Evolutionary conservation across 2,113 vertebrate genomes (phyloP), one percentile per base, ranked within the genome.

Genomic region (Butastur rufipennis): DNA sequence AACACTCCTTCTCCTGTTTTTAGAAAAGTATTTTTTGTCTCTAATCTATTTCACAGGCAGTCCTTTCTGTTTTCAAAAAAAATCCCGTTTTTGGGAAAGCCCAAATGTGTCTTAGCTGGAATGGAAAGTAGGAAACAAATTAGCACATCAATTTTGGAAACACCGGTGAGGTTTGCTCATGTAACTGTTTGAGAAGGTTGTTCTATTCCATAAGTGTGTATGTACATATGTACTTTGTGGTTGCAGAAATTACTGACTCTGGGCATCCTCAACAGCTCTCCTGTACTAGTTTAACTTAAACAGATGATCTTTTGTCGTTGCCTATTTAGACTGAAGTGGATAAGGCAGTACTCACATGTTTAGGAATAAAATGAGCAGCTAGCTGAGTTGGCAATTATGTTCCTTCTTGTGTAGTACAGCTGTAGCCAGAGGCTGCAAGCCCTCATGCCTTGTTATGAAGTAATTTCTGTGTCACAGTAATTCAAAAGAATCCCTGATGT

Each of bases 401-500:
- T 61, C 21, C 43, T 80, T 79, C 27, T 50, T 81, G 63, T 77
- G 34, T 66, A 77, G 21, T 42, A 86, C 55, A 88, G n/a, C 80
- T 90, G 36, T 40, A 93, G 43, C 58, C 48, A 88, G 82, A 88
- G 79, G 58, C 48, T 73, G 53, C 32, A 81, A 85, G 40, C 11
- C 27, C 48, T 61, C 21, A 20, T 77, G 50, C 16, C 58, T 83
- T 81, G 25, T 92, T 94, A 63, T 20, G 16, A 89, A 82, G 25
- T 61, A 0, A 27, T 63, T 93, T 90, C 63, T 81, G 12, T 80
- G 88, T 53, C 66, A 90, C 32, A 38, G 18, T 19, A 93, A 43
- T 79, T 93, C 56, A 81, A 74, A 96, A 91, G 38, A 40, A 71
- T 59, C 32, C 18, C 40, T 91, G 48, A 72, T 20, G 22, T 29